Conservation (phyloP, 2,113 vertebrate genomes). For the Pelvicachromis taeniatus region DNA sequence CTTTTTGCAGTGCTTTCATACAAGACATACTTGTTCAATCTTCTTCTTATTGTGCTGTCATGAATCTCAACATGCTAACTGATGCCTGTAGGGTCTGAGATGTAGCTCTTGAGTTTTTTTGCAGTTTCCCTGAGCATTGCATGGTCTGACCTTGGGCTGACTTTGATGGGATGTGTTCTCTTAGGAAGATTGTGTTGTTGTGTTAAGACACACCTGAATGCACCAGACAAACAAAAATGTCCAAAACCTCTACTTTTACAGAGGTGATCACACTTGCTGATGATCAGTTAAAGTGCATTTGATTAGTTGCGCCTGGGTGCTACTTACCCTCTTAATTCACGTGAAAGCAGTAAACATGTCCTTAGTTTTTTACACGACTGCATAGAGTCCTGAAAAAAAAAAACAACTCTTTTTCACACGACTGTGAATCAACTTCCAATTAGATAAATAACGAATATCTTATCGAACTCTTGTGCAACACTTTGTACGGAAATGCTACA, state of each 20-base stretch:
- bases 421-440: neutral
- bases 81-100: neutral
- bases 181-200: neutral
- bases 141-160: neutral
- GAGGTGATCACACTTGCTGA: neutral
- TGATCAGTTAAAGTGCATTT: neutral
- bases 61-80: neutral
- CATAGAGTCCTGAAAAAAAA: neutral
- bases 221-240: neutral
- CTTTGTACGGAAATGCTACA: neutral
- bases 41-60: neutral
- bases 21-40: neutral
- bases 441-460: neutral
- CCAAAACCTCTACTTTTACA: neutral
- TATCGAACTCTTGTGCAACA: neutral
- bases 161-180: neutral
- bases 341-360: neutral
- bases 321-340: neutral
- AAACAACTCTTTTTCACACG: neutral
- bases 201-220: neutral
- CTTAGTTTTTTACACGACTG: neutral
- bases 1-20: neutral
- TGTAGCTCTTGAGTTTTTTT: neutral
- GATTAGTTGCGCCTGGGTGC: neutral
- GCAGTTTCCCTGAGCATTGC: neutral